Evolutionary conservation across 2,797 vertebrate species (phyloP).

Genomic region (Myotis planiceps): DNA sequence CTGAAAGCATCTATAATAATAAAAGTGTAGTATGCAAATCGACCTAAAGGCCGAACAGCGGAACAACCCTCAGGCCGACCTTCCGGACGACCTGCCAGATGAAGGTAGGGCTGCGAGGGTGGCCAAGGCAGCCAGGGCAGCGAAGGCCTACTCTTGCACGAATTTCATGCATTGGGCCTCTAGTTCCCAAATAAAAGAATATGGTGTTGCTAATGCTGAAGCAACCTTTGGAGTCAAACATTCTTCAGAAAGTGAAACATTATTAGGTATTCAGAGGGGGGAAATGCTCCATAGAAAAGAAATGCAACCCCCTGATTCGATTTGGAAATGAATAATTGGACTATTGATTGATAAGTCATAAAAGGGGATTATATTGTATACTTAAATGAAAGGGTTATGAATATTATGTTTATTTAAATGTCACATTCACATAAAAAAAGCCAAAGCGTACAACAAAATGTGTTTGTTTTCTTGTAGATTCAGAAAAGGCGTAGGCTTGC

Average conservation of each 20-base stretch:
- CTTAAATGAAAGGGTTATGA: not conserved
- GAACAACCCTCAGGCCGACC: too few relatives aligned
- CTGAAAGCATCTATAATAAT: not conserved
- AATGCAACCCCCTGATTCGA: not conserved
- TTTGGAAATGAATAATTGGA: not conserved
- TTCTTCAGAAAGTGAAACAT: constrained; percentile 42
- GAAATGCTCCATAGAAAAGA: not conserved
- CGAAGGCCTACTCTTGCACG: too few relatives aligned
- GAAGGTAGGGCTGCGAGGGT: too few relatives aligned
- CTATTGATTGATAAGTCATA: not conserved
- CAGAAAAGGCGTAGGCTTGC: not conserved
- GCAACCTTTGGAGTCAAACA: not conserved
- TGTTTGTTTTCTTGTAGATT: not conserved
- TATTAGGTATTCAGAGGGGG: not conserved
- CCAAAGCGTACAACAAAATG: not conserved
- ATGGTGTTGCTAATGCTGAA: not conserved
- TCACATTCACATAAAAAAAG: not conserved
- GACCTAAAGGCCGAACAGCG: too few relatives aligned
- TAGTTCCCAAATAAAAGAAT: not conserved
- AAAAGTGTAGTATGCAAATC: too few relatives aligned
- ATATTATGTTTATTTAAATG: not conserved
- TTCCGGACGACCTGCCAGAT: too few relatives aligned
- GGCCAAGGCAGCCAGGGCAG: too few relatives aligned
- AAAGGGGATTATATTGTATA: not conserved
- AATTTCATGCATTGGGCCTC: too few relatives aligned